These are phyloP conservation scores for Rhizoglyphus robini DNA, from an alignment of 1,140 invertebrate species.

Conservation along the genomic window DNA sequence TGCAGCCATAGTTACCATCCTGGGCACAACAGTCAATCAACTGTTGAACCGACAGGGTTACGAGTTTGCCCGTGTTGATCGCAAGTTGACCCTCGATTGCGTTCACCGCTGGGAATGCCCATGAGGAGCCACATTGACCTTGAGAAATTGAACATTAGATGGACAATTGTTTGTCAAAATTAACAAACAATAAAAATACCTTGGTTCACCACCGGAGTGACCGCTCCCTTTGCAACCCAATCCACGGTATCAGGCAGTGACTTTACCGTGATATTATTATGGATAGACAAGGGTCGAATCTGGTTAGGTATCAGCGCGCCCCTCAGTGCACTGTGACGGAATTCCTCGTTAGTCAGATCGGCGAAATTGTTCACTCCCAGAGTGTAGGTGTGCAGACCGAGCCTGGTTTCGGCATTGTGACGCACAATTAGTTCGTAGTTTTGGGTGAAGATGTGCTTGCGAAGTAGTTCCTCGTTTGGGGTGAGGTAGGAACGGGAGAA, in stretches of 20 bases:
- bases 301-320: not conserved
- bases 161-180: too few relatives aligned
- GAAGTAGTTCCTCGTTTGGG: not conserved
- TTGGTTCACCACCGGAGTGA: constrained; percentile 39
- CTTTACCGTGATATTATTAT: not conserved
- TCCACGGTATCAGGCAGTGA: constrained; percentile 29
- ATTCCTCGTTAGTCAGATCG: not conserved
- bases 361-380: not conserved
- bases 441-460: not conserved
- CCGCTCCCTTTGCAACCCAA: constrained; percentile 35
- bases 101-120: constrained; percentile 32
- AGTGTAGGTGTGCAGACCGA: not conserved
- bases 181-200: too few relatives aligned
- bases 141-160: too few relatives aligned
- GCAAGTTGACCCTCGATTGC: constrained; percentile 26
- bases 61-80: constrained; percentile 25
- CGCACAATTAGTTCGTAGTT: not conserved
- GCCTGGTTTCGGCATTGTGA: not conserved
- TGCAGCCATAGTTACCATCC: constrained; percentile 37
- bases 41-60: constrained; percentile 27
- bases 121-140: constrained; percentile 33
- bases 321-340: not conserved
- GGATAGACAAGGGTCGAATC: not conserved
- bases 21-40: constrained; percentile 27
- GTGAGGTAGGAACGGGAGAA: not conserved